Base-by-base conservation (phyloP, 53 echinoderm and acorn worm species). In the Paelopatides confundens region DNA sequence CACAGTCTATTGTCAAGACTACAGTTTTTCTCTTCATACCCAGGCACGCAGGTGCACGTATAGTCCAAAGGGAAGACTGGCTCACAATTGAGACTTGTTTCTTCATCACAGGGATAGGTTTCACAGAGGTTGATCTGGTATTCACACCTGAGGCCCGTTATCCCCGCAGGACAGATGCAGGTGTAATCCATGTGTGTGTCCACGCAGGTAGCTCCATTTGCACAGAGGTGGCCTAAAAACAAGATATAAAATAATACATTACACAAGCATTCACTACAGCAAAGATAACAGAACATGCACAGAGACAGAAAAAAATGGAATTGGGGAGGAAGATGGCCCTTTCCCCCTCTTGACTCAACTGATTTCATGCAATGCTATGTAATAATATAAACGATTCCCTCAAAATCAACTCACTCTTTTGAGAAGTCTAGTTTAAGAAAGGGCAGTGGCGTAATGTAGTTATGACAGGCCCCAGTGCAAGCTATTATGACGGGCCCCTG, bases 11-110 rank as follows among this genome's bases (percentile, higher is more conserved):
- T 88, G 71, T 99, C 99, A 3, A 89, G 28, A 52, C 65, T 84
- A 48, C 99, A 95, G 74, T 90, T 94, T 87, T 92, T 94, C 9
- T 94, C 99, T 33, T 87, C 88, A 63, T 86, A 99, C n/a, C 99
- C 99, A 2, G 95, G 93, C 30, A 32, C 27, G 65, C 99, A 98
- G 12, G 46, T 63, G 71, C 99, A 99, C 0, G 51, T 63, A 89
- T 93, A 99, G 86, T 99, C 91, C 21, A 94, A 49, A 6, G 99
- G 99, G 37, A 99, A 95, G 1, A 94, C 91, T 49, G 62, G 90
- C 2, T 54, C 53, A 65, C 99, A 99, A 31, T 46, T 58, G 6
- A 93, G 30, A 1, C 94, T 85, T 47, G 87, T 99, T 31, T 74
- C 66, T 0, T 66, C 32, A 35, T 86, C 31, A 77, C 95, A 99